Percentiles rank a stretch among this genome's conserved stretches.
phyloP scores from a whole-genome alignment of 2,113 vertebrate genomes.

The Phyllostomus hastatus region DNA sequence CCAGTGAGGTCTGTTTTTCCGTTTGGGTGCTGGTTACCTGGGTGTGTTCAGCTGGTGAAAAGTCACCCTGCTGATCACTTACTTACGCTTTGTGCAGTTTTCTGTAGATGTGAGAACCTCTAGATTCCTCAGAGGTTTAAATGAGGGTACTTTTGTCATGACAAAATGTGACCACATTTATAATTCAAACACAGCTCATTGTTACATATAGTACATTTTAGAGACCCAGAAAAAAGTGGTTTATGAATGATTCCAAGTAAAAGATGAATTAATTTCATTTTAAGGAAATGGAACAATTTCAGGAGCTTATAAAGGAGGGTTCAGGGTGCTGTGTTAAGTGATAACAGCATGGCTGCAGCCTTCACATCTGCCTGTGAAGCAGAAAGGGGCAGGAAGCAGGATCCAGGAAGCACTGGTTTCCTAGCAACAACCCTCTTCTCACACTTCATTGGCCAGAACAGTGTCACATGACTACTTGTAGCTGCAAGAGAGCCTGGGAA shows the following conservation, averaged over 20 bases:
- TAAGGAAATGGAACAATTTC: not conserved
- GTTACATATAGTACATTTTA: not conserved
- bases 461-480: not conserved
- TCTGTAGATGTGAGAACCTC: too few relatives aligned
- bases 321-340: accelerated
- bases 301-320: not conserved
- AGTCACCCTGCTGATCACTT: too few relatives aligned
- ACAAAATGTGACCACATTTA: not conserved
- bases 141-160: accelerated
- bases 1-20: not conserved
- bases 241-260: not conserved
- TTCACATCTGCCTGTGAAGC: not conserved
- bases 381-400: not conserved
- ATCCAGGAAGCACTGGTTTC: not conserved
- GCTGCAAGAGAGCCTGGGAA: conserved; percentile 43
- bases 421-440: not conserved
- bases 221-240: not conserved
- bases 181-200: not conserved
- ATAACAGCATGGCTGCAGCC: not conserved
- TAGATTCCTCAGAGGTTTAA: not conserved
- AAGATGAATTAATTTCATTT: not conserved
- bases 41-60: not conserved
- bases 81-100: too few relatives aligned
- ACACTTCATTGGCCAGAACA: not conserved
- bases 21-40: not conserved